phyloP scores from a whole-genome alignment of 2,797 vertebrate genomes.

The Pangasius krempfi region DNA sequence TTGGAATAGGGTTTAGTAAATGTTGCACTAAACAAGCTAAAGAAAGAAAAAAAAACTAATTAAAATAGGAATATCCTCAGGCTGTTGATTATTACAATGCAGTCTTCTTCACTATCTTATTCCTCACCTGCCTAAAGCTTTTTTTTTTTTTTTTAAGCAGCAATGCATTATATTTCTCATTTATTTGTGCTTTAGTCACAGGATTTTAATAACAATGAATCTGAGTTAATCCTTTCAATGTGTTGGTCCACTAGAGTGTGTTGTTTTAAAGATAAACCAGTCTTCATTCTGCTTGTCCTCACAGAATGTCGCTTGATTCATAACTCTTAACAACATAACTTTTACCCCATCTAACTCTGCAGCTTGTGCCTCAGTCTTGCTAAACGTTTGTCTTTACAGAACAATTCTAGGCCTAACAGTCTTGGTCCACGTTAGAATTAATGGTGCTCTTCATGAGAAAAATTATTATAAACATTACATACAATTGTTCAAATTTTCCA shows the following conservation, averaged over 20 bases:
- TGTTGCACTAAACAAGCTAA: constrained; percentile 31
- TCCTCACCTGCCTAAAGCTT: constrained; percentile 68
- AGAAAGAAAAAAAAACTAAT: constrained; percentile 31
- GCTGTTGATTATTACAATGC: constrained; percentile 43
- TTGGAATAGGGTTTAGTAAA: constrained; percentile 29
- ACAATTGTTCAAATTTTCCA: not conserved
- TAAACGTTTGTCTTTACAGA: not conserved
- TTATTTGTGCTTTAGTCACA: constrained; percentile 65
- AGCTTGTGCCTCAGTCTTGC: not conserved
- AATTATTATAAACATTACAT: not conserved
- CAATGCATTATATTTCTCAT: constrained; percentile 63
- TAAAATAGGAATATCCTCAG: constrained; percentile 48
- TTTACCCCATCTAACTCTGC: constrained; percentile 25
- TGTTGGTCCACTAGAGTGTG: constrained; percentile 64
- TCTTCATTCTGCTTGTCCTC: constrained; percentile 53
- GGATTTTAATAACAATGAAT: constrained; percentile 69
- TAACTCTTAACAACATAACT: constrained; percentile 12
- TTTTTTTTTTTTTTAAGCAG: constrained; percentile 57
- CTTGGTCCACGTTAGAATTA: constrained; percentile 5
- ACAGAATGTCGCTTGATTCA: constrained; percentile 24
- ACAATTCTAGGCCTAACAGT: not conserved
- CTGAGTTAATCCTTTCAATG: constrained; percentile 73
- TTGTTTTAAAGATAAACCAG: constrained; percentile 72
- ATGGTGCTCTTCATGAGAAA: not conserved
- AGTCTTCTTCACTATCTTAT: constrained; percentile 61